Base-by-base conservation (phyloP, 1,140 invertebrate species). In the Spodoptera litura region DNA sequence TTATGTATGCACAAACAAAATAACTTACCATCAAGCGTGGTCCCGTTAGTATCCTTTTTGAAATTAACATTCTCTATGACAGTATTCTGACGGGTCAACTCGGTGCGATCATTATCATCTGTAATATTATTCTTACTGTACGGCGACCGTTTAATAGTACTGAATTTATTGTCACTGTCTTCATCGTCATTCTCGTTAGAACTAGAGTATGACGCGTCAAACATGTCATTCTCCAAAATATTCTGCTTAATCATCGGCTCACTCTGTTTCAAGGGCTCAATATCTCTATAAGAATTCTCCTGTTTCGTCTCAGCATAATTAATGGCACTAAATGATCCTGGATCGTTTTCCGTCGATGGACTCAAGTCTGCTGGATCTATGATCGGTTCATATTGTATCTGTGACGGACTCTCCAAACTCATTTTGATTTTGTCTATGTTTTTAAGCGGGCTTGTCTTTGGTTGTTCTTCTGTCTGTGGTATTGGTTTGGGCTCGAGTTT, bases 111-210 rank as follows among this genome's bases (percentile, higher is more conserved):
- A 2, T 87, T 88, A 0, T 87, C 87, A 15, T 88, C 88, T 0
- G 87, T 85, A 20, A 90, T 86, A 81, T 94, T 95, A 27, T 94
- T 95, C 89, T 96, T 96, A 38, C 94, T 96, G 81, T 96, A 96
- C 12, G 96, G 96, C n/a, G 96, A 96, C 15, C 96, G 88, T 80
- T 96, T 96, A 15, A 96, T 96, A 10, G 96, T 96, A 61, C 96
- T 96, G 85, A 96, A 96, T 88, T 96, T 96, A 88, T 95, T 95
- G 81, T 96, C 95, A 74, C 96, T 95, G 38, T 96, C 96, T 61
- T 96, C 95, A 25, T 96, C 95, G 38, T 95, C 94, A 31, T 95
- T 93, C 74, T 96, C 95, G 64, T 96, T 96, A 0, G 94, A 94
- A 81, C 94, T 95, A 0, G 93, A 95, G 51, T 94, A 95, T 0